Evolutionary conservation across 1,140 invertebrate species (phyloP), one percentile per base, ranked within the genome.

Genomic region (Alviniconcha marisindica): DNA sequence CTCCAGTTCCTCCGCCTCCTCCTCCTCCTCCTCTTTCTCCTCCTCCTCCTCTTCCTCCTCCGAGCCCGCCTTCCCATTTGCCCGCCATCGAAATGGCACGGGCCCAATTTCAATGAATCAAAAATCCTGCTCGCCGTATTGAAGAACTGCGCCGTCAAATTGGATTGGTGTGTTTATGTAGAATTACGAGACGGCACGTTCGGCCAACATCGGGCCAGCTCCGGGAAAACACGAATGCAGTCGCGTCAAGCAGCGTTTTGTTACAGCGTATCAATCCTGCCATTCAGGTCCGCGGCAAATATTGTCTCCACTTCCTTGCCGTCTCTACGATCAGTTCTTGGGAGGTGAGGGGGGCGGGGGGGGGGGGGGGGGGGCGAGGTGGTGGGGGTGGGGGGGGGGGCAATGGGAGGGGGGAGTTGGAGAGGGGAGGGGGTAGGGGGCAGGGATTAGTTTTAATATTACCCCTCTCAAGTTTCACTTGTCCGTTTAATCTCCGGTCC

Each of bases 401-500:
- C 5, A 48, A 48, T 10, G 44, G 44, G 7, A 48, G 18, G 5
- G 44, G 44, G 44, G 18, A n/a, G n/a, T n/a, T n/a, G n/a, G n/a
- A n/a, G n/a, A n/a, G n/a, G n/a, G n/a, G n/a, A n/a, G n/a, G n/a
- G n/a, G n/a, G 69, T 18, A 24, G 38, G 69, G 33, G 69, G 33
- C 28, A 38, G 33, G 69, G 69, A 73, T 73, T 73, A 73, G 69
- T 73, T 73, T 73, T 36, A 73, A 73, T 73, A 73, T 73, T 73
- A 73, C 69, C 69, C 69, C 69, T 73, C 69, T 73, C 69, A 73
- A 73, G 31, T 73, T 73, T 73, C 69, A 73, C 69, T 73, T 73
- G 33, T 73, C 69, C 36, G 31, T n/a, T n/a, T n/a, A n/a, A n/a
- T n/a, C n/a, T n/a, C n/a, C n/a, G n/a, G n/a, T n/a, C n/a, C n/a